Evolutionary conservation across 2,797 vertebrate genomes (phyloP).

Genomic region (Dendrocincla fuliginosa): DNA sequence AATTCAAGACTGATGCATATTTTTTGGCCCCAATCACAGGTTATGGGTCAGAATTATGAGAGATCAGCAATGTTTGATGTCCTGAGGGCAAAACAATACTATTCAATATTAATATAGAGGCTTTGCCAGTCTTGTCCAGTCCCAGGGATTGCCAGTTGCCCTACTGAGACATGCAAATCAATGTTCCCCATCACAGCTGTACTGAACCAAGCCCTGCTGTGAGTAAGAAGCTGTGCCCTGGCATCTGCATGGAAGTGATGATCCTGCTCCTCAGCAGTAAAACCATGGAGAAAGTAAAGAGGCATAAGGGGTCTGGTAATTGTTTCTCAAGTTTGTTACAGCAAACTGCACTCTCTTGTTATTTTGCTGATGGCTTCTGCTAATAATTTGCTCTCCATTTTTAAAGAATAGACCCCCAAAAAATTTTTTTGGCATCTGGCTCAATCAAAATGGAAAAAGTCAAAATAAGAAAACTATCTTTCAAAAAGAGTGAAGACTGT

Average conservation of each 20-base stretch:
- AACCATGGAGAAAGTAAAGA: background rate
- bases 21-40: background rate
- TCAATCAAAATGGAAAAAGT: slow-evolving; percentile 41
- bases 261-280: background rate
- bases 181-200: fast-evolving
- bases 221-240: background rate
- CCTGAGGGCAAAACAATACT: background rate
- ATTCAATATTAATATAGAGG: background rate
- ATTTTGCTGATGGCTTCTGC: slow-evolving; percentile 14
- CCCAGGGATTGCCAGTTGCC: background rate
- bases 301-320: background rate
- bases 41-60: background rate
- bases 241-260: background rate
- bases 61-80: background rate
- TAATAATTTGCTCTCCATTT: slow-evolving; percentile 11
- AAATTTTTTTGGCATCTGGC: slow-evolving; percentile 36
- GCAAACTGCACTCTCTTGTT: background rate
- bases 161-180: background rate
- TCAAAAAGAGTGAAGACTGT: slow-evolving; percentile 23
- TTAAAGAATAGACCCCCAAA: slow-evolving; percentile 28
- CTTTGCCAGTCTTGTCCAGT: background rate
- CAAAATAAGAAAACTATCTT: slow-evolving; percentile 28
- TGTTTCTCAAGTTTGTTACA: slow-evolving; percentile 15
- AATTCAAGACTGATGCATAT: background rate
- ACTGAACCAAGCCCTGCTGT: background rate